Conservation (phyloP, 2,888 invertebrate genomes). For the Diplolepis rosae region DNA sequence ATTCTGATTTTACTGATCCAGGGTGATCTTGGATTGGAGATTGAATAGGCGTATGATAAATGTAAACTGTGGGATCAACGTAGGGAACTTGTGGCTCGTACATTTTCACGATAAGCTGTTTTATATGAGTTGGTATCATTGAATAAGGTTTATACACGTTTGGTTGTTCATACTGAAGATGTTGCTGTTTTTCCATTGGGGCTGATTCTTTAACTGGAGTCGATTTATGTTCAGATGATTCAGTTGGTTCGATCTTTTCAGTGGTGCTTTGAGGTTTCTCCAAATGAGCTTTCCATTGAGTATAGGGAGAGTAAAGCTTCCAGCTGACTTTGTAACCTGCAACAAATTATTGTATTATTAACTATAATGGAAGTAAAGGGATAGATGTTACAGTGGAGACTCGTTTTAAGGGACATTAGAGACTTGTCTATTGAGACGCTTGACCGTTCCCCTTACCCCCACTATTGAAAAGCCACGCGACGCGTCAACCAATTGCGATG, state of each 20-base stretch:
- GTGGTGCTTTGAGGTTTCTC: slow-evolving; percentile 49
- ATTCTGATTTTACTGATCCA: not conserved
- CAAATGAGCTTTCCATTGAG: slow-evolving; percentile 56
- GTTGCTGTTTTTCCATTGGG: not conserved
- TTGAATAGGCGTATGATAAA: slow-evolving; percentile 51
- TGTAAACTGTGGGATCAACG: slow-evolving; percentile 62
- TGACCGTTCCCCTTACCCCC: too few relatives aligned
- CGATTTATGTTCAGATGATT: slow-evolving; percentile 37
- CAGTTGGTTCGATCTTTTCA: slow-evolving; percentile 45
- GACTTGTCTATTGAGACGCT: too few relatives aligned
- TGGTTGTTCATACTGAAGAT: slow-evolving; percentile 26
- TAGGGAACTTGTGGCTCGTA: slow-evolving; percentile 62
- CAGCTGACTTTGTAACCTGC: slow-evolving; percentile 62
- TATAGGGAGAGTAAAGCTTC: slow-evolving; percentile 59
- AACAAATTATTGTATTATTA: slow-evolving; percentile 1
- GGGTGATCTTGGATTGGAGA: not conserved
- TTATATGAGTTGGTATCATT: slow-evolving; percentile 59
- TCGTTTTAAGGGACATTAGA: too few relatives aligned
- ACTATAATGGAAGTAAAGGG: not conserved
- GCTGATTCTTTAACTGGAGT: slow-evolving; percentile 35
- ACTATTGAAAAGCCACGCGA: too few relatives aligned
- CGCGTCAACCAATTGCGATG: too few relatives aligned
- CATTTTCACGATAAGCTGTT: slow-evolving; percentile 58
- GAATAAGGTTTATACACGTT: slow-evolving; percentile 61
- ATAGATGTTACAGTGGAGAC: too few relatives aligned